These are phyloP conservation scores for Elachura formosa DNA, from an alignment of 2,113 vertebrate species.

Conservation along the genomic window DNA sequence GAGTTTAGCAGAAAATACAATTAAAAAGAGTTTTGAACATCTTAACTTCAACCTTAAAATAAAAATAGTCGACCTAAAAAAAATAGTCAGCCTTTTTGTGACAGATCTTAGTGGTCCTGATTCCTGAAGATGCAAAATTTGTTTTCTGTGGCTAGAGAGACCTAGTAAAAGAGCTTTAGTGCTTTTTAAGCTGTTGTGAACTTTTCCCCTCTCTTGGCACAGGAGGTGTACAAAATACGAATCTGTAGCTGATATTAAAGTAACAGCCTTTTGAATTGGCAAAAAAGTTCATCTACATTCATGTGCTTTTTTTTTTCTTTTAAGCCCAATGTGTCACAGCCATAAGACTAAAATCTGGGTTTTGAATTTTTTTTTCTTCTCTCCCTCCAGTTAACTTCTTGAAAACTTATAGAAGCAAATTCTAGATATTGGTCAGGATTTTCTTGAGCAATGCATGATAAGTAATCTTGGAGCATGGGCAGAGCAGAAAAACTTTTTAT, in stretches of 20 bases:
- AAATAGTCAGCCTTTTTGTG: not conserved
- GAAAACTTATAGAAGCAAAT: conserved; percentile 2
- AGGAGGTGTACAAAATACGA: conserved; percentile 1
- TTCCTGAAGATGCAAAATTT: not conserved
- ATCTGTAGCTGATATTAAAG: conserved; percentile 27
- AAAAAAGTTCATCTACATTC: not conserved
- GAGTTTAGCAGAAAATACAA: not conserved
- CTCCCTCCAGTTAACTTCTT: not conserved
- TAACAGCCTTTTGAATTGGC: conserved; percentile 25
- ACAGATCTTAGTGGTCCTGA: not conserved
- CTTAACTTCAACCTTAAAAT: not conserved
- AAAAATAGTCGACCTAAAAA: not conserved
- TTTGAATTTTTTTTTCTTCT: not conserved
- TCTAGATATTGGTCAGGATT: not conserved
- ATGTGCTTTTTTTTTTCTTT: not conserved
- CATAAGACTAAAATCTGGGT: not conserved
- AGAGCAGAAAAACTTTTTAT: not conserved
- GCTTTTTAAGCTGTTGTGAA: not conserved
- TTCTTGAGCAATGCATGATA: not conserved
- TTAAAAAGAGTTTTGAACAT: not conserved
- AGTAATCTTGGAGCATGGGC: not conserved
- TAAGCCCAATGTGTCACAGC: not conserved
- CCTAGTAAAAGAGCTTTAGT: not conserved
- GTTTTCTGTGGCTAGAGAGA: not conserved
- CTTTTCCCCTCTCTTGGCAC: not conserved